Conservation (phyloP, 2,113 vertebrate genomes). For the Erpornis zantholeuca region DNA sequence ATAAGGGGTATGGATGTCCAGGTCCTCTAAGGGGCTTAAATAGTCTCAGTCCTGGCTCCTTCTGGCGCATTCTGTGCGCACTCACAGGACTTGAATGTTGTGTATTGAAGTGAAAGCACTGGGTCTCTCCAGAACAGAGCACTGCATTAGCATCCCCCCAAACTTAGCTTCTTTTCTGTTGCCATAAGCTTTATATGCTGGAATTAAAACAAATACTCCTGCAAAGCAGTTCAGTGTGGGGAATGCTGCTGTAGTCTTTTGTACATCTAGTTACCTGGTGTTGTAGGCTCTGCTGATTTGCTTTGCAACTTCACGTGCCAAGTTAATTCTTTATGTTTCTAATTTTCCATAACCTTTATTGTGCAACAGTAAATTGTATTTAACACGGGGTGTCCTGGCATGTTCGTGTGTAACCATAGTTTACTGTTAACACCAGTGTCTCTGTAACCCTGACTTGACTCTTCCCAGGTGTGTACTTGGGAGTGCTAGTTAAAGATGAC, state of each 20-base stretch:
- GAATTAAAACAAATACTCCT: neutral
- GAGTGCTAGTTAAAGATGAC: neutral
- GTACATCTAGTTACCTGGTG: neutral
- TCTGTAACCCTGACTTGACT: neutral
- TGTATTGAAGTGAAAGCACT: neutral
- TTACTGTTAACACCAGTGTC: constrained; percentile 24
- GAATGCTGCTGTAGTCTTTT: neutral
- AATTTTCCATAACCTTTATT: neutral
- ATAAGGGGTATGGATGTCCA: neutral
- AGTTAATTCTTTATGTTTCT: constrained; percentile 38
- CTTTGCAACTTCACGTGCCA: neutral
- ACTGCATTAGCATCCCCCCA: neutral
- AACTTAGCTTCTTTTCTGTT: neutral
- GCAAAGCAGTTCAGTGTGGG: neutral
- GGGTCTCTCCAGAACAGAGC: neutral
- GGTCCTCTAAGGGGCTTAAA: neutral
- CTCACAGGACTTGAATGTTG: neutral
- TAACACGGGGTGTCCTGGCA: neutral
- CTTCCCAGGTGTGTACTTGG: neutral
- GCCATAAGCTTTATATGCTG: neutral
- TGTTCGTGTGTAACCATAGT: neutral
- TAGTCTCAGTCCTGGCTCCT: neutral
- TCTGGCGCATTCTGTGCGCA: neutral
- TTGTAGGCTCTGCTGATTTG: neutral
- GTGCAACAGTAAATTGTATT: neutral